Evolutionary conservation across 2,797 vertebrate species (phyloP), one percentile per base, ranked within the genome.

Genomic region (Rallus crepitans): DNA sequence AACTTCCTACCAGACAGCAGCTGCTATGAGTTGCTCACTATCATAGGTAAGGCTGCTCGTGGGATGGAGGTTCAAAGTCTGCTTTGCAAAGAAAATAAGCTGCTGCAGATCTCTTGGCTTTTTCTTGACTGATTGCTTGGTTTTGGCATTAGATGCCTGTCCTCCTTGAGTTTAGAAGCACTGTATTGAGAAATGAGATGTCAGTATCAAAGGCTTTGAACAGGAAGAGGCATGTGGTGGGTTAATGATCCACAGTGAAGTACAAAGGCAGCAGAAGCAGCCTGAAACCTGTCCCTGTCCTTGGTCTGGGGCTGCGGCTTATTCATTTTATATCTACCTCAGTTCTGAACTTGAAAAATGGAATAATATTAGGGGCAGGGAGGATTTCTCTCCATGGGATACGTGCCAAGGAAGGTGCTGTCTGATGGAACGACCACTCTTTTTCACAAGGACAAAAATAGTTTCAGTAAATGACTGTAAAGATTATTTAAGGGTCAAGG

Each of bases 1-100:
- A 98, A 97, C 98, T 99, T 99, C 95, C 98, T 99, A 55, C 99
- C 99, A 13, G 99, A 99, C 97, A 98, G 98, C 97, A 97, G 96
- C 87, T 99, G 98, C 72, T 99, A 99, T 7, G 99, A 99, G 96
- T 98, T 99, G 83, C 98, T 99, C 94, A 97, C 98, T 8, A 47
- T 98, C 70, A 99, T 99, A 94, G 99, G 99, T 99, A 98, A 97
- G 40, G 23, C 68, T 89, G 3, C 55, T 2, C 3, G 6, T n/a
- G 59, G 39, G 31, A 35, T 60, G 45, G 8, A 45, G 33, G 45
- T 25, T 8, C 11, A 5, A 45, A 45, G 6, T 31, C n/a, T 71
- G 19, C 33, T 87, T 70, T 48, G 9, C 42, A 53, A 52, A 60
- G 19, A 33, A 78, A 60, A n/a, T 10, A 14, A 15, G 21, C 24